These are phyloP conservation scores for Augiades crinisus DNA, from an alignment of 2,888 invertebrate genomes.

Conservation along the genomic window DNA sequence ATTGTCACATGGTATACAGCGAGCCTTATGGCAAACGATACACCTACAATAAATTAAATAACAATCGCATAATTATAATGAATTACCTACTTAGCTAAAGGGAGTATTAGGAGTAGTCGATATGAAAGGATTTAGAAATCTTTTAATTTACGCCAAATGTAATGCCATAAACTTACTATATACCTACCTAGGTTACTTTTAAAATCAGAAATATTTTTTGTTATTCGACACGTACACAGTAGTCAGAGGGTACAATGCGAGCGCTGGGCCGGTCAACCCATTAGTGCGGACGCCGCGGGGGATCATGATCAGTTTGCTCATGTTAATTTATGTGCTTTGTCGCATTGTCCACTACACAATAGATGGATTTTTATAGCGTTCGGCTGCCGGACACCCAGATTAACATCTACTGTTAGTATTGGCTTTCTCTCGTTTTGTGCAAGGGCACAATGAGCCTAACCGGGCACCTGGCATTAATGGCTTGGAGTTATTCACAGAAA, in stretches of 20 bases:
- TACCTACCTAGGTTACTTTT: no score
- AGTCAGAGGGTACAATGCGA: slow-evolving; percentile 32
- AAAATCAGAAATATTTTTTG: no score
- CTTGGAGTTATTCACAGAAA: slow-evolving; percentile 43
- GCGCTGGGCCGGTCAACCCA: slow-evolving; percentile 65
- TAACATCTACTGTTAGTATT: slow-evolving; percentile 70
- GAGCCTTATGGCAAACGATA: no score
- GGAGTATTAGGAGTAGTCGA: no score
- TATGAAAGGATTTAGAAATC: no score
- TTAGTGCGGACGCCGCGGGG: slow-evolving; percentile 64
- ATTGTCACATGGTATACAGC: slow-evolving; percentile 6
- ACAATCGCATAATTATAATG: no score
- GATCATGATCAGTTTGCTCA: slow-evolving; percentile 78
- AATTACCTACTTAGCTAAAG: no score
- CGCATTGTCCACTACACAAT: slow-evolving; percentile 67
- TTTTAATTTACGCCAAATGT: no score
- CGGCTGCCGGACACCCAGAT: slow-evolving; percentile 78
- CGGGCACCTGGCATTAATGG: slow-evolving; percentile 74
- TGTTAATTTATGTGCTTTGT: slow-evolving; percentile 81
- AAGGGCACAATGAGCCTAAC: slow-evolving; percentile 63
- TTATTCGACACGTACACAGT: slow-evolving; percentile 20
- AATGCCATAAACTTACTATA: no score
- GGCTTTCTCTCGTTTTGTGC: slow-evolving; percentile 79
- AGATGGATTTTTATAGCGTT: slow-evolving; percentile 67
- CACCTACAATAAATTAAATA: no score